A percentile compares a stretch with the other conserved stretches of the same genome.
Conservation (phyloP, 2,888 invertebrate species). For the Pharmacophagus antenor region DNA sequence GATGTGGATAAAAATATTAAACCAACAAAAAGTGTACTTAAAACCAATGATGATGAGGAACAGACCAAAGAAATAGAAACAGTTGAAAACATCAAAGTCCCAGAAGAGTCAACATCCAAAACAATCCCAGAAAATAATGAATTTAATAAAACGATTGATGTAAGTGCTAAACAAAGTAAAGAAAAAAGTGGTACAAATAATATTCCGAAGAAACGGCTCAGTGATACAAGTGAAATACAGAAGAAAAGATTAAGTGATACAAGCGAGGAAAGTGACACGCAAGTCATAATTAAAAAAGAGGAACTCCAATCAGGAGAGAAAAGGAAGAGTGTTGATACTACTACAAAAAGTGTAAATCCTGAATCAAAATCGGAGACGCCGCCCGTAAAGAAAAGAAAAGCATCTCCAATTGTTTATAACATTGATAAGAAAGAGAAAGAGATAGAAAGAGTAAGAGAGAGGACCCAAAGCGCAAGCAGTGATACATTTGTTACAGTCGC, state of each 20-base stretch:
- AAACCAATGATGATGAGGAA: constrained; percentile 33
- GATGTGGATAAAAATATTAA: constrained; percentile 40
- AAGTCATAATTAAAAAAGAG: constrained; percentile 55
- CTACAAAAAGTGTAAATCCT: constrained; percentile 25
- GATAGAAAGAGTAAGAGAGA: constrained; percentile 55
- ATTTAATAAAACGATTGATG: not conserved
- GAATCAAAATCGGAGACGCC: constrained; percentile 37
- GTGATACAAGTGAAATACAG: constrained; percentile 15
- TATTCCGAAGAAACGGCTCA: constrained; percentile 37
- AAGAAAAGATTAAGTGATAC: constrained; percentile 54
- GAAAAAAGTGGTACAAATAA: constrained; percentile 4
- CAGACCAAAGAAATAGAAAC: constrained; percentile 35
- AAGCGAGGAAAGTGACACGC: constrained; percentile 59
- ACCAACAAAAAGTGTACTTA: constrained; percentile 32
- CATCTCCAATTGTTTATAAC: constrained; percentile 82
- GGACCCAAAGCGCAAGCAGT: constrained; percentile 75
- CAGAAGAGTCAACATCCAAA: constrained; percentile 23
- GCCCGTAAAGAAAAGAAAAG: constrained; percentile 61
- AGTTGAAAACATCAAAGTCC: constrained; percentile 16
- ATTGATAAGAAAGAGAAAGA: constrained; percentile 56
- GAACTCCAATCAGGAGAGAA: constrained; percentile 38
- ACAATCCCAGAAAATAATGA: constrained; percentile 12
- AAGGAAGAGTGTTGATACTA: constrained; percentile 40
- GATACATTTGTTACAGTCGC: constrained; percentile 62
- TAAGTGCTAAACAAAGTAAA: not conserved